phyloP scores from a whole-genome alignment of 2,113 vertebrate species.

The Lepus timidus region DNA sequence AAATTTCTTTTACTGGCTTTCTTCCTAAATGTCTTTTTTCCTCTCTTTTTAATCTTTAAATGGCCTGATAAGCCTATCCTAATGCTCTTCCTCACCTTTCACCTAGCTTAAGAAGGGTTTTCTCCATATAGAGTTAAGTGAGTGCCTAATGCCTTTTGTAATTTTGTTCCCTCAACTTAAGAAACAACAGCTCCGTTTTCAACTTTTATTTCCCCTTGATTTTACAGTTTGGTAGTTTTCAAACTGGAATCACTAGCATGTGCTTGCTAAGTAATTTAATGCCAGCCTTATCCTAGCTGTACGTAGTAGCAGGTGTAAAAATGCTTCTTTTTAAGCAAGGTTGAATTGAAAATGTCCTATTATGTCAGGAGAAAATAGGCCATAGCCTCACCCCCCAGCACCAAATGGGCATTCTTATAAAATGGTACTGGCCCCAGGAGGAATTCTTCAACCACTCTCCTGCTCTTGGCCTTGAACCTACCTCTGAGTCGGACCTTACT shows the following conservation, averaged over 20 bases:
- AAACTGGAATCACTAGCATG: constrained; percentile 76
- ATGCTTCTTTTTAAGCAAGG: constrained; percentile 72
- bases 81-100: constrained; percentile 63
- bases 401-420: constrained; percentile 77
- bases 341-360: constrained; percentile 73
- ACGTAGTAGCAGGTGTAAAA: constrained; percentile 64
- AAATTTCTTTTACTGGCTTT: constrained; percentile 64
- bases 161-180: constrained; percentile 45
- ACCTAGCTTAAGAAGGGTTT: constrained; percentile 72
- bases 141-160: constrained; percentile 68
- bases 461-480: constrained; percentile 86
- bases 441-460: constrained; percentile 80
- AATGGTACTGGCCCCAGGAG: constrained; percentile 75
- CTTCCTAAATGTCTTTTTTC: constrained; percentile 5
- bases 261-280: constrained; percentile 74
- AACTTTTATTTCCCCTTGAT: constrained; percentile 58
- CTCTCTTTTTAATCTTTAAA: constrained; percentile 53
- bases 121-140: constrained; percentile 75
- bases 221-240: constrained; percentile 66
- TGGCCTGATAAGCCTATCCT: constrained; percentile 53
- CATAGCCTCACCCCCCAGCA: constrained; percentile 74
- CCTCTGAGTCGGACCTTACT: constrained; percentile 86
- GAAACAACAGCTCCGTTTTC: constrained; percentile 51
- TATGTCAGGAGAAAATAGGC: constrained; percentile 75
- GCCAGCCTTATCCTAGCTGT: constrained; percentile 57